Evolutionary conservation across 2,797 vertebrate genomes (phyloP), one percentile per base, ranked within the genome.

Genomic region (Sebastes nivosus): DNA sequence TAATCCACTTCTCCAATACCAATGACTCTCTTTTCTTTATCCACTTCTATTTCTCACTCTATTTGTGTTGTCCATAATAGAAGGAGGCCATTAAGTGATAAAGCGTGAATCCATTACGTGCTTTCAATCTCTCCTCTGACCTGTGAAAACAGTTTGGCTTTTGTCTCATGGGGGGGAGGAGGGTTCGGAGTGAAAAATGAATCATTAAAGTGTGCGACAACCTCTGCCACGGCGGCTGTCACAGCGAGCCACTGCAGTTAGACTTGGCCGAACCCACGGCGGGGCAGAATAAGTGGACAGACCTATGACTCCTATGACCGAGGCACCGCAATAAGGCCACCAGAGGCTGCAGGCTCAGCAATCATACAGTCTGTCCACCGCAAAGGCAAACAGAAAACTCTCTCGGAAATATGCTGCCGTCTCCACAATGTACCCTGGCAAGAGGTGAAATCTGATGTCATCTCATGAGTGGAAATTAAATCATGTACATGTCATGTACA

Each of bases 131-230:
- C 20, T 86, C 80, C 77, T 82, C 79, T 91, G 86, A 91, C 79
- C 90, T 90, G 82, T 89, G 83, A 91, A 93, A 91, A 86, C 63
- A 73, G 65, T 88, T 83, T 61, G 77, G 75, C 38, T 90, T 82
- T 82, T 70, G 77, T 89, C 82, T 92, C 85, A 83, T 55, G 66
- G 74, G 70, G 57, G 57, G 55, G 71, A 32, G 58, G 42, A 71
- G 46, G 70, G 55, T 32, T 82, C 25, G 24, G 67, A 82, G 67
- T 80, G 67, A 80, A 88, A 90, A 89, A 86, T 84, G 8, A 77
- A 86, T 88, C 79, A 90, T 87, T 84, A 76, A 90, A 89, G 78
- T 76, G 77, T 72, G 84, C 75, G 81, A 86, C 82, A 80, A 76
- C 54, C 75, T 80, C 70, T 80, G 78, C 87, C 82, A 79, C 5